Percentiles rank a stretch among this genome's conserved stretches.
Evolutionary conservation across 1,140 invertebrate genomes (phyloP).

Genomic region (Glomeris maerens): DNA sequence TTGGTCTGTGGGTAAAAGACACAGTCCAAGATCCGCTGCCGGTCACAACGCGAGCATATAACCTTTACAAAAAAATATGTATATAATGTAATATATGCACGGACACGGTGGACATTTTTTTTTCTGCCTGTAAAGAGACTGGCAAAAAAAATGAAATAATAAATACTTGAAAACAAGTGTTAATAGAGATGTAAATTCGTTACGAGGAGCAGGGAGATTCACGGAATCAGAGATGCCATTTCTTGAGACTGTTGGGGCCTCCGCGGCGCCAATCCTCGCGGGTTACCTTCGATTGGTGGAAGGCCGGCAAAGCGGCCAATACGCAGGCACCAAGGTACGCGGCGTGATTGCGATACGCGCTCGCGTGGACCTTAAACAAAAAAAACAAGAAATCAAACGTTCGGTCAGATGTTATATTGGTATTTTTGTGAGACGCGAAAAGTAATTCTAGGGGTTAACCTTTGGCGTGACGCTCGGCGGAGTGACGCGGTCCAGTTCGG

Average conservation of each 20-base stretch:
- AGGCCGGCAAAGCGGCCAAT: conserved; percentile 37
- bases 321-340: conserved; percentile 44
- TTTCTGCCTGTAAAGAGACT: too few species aligned
- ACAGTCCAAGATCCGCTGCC: too few species aligned
- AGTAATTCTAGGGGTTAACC: conserved; percentile 26
- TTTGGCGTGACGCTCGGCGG: conserved; percentile 43
- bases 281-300: conserved; percentile 36
- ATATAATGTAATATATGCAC: too few species aligned
- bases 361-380: conserved; percentile 38
- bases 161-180: too few species aligned
- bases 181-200: too few species aligned
- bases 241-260: conserved; percentile 22
- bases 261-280: conserved; percentile 25
- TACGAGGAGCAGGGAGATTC: too few species aligned
- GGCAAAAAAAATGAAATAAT: too few species aligned
- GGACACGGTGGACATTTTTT: too few species aligned
- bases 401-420: background rate
- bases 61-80: too few species aligned
- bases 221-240: conserved; percentile 26
- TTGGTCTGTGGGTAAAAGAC: too few species aligned
- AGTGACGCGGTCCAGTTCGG: conserved; percentile 40
- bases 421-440: background rate
- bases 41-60: too few species aligned
- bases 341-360: conserved; percentile 43
- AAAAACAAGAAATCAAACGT: background rate